Base-by-base conservation (phyloP, 1,140 invertebrate genomes). In the Penaeus indicus region DNA sequence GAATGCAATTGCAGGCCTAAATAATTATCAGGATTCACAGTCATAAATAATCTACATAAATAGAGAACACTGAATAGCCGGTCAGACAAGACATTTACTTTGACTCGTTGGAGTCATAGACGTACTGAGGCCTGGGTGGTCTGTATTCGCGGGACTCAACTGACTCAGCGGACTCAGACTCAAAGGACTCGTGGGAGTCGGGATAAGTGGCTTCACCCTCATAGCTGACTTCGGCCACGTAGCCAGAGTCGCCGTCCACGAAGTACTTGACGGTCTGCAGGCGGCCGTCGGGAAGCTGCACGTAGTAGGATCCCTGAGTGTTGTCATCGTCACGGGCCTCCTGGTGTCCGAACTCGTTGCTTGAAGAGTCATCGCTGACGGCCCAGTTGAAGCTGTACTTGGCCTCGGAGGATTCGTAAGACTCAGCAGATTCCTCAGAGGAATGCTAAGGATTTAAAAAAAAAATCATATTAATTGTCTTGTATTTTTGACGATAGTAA, bases 321-420 rank as follows among this genome's bases (percentile, higher is more conserved):
- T 72, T 16, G 69, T 72, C 69, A 11, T n/a, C 69, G 69, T 72
- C 69, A 72, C 69, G 69, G 69, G 21, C 32, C 32, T 72, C 69
- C 69, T 72, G 69, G 69, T 72, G 69, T 72, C 69, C 69, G 69
- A 72, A 72, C 32, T 72, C 69, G 69, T 72, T 72, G 69, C 69
- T 72, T 25, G 69, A 72, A 25, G 69, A 32, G 69, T 72, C 69
- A 32, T 72, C 25, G 69, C 32, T 32, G 1, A 72, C 69, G n/a
- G 69, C 69, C 69, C 69, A 72, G 69, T 72, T 72, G 69, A 72
- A 72, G 69, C 69, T 72, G 69, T 72, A 72, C 16, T 72, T 18
- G 69, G 69, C 69, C 8, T 72, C 69, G 69, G 25, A 16, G 69
- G 69, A 72, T 19, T 72, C 69, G 69, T 72, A 72, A 3, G 69